Evolutionary conservation across 2,888 invertebrate species (phyloP).

Genomic region (Poecilobothrus nobilitatus): DNA sequence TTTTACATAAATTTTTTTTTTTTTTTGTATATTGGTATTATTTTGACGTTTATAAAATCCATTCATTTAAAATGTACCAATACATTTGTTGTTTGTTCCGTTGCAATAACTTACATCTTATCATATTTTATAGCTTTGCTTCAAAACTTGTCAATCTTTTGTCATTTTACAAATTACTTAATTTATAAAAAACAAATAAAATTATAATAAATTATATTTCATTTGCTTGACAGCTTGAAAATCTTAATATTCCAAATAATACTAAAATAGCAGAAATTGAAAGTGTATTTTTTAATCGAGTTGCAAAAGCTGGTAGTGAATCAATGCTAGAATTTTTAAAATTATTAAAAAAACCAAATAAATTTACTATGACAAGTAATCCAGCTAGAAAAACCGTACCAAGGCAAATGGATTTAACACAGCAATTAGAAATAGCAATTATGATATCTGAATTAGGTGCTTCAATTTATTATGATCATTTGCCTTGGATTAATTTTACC

Average conservation of each 20-base stretch:
- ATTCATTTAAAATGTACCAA: too few species aligned
- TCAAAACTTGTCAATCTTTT: too few species aligned
- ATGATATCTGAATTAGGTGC: slow-evolving; percentile 64
- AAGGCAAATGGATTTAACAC: slow-evolving; percentile 48
- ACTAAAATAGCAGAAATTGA: slow-evolving; percentile 63
- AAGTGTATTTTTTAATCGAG: slow-evolving; percentile 73
- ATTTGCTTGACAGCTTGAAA: too few species aligned
- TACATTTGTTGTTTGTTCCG: too few species aligned
- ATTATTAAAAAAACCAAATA: neutral
- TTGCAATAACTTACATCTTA: too few species aligned
- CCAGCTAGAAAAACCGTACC: slow-evolving; percentile 21
- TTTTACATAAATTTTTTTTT: too few species aligned
- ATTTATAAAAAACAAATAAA: too few species aligned
- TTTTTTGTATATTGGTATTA: too few species aligned
- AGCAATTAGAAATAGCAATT: slow-evolving; percentile 62
- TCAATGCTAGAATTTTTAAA: slow-evolving; percentile 58
- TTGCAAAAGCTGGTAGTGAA: slow-evolving; percentile 85
- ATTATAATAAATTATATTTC: too few species aligned
- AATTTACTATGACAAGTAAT: slow-evolving; percentile 46
- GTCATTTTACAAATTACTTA: too few species aligned
- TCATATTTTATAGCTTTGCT: too few species aligned
- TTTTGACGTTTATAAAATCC: too few species aligned
- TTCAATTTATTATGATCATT: slow-evolving; percentile 74
- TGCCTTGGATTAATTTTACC: slow-evolving; percentile 78
- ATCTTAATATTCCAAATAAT: slow-evolving; percentile 53